phyloP scores from a whole-genome alignment of 2,113 vertebrate species.

The Peucedramus taeniatus region DNA sequence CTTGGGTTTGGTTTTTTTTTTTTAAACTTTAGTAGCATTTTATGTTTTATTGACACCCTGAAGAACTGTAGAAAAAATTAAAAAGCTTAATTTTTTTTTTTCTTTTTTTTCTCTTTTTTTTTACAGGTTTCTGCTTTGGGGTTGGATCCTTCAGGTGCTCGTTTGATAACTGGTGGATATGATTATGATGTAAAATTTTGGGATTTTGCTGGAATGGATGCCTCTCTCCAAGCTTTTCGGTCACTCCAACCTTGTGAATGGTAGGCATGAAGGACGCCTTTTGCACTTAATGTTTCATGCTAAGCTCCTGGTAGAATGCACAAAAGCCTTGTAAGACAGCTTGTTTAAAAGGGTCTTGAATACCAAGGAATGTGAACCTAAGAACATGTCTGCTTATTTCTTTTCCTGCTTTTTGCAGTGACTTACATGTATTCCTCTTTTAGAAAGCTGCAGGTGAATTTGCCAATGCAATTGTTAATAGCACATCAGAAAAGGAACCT shows the following conservation, averaged over 20 bases:
- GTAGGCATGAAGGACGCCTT: constrained; percentile 65
- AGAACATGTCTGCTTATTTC: background rate
- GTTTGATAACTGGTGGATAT: constrained; percentile 90
- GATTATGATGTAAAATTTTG: constrained; percentile 95
- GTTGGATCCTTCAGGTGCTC: constrained; percentile 94
- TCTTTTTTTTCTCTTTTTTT: background rate
- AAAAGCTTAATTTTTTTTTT: background rate
- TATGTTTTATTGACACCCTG: background rate
- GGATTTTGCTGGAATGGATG: constrained; percentile 99
- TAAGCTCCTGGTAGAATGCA: background rate
- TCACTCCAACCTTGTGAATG: constrained; percentile 95
- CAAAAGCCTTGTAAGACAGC: background rate
- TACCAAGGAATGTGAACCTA: background rate
- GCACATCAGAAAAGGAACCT: background rate
- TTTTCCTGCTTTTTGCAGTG: background rate
- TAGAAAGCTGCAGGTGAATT: background rate
- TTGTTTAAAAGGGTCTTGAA: background rate
- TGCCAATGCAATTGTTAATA: background rate
- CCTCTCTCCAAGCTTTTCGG: constrained; percentile 90
- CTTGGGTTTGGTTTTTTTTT: background rate
- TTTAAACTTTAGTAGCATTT: background rate
- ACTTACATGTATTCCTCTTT: background rate
- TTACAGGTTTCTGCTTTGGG: constrained; percentile 89
- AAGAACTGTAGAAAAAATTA: background rate
- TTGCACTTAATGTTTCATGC: background rate